phyloP scores from a whole-genome alignment of 2,888 invertebrate species.

The Globia sparganii region DNA sequence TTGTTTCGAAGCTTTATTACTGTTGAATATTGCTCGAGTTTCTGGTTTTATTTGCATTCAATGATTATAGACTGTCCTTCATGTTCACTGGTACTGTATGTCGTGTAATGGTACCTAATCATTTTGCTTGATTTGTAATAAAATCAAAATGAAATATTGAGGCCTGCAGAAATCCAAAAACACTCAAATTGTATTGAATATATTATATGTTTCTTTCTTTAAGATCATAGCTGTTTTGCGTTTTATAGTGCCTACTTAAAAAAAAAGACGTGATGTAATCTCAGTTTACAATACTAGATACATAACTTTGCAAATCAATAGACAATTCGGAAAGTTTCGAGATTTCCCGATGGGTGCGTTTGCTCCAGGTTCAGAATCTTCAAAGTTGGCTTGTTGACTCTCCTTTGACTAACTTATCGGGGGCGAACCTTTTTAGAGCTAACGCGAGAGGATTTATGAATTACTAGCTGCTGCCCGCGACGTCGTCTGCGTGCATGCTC shows the following conservation, averaged over 20 bases:
- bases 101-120: neutral
- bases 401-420: constrained; percentile 42
- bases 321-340: constrained; percentile 39
- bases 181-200: neutral
- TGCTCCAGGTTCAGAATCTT: constrained; percentile 41
- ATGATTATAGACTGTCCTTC: neutral
- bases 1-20: constrained; percentile 28
- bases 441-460: constrained; percentile 37
- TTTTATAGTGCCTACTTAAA: neutral
- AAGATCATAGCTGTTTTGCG: neutral
- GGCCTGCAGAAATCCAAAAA: neutral
- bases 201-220: neutral
- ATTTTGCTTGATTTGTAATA: neutral
- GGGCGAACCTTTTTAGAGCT: constrained; percentile 39
- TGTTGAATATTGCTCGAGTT: neutral
- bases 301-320: constrained; percentile 52
- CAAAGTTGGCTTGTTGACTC: constrained; percentile 57
- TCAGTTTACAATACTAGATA: constrained; percentile 9
- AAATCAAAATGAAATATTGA: neutral
- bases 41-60: neutral
- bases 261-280: constrained; percentile 1
- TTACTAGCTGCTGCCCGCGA: too few relatives aligned
- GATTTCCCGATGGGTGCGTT: constrained; percentile 51
- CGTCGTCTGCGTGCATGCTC: too few relatives aligned
- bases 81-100: neutral